phyloP scores from a whole-genome alignment of 2,113 vertebrate genomes.

The Narcine bancroftii region DNA sequence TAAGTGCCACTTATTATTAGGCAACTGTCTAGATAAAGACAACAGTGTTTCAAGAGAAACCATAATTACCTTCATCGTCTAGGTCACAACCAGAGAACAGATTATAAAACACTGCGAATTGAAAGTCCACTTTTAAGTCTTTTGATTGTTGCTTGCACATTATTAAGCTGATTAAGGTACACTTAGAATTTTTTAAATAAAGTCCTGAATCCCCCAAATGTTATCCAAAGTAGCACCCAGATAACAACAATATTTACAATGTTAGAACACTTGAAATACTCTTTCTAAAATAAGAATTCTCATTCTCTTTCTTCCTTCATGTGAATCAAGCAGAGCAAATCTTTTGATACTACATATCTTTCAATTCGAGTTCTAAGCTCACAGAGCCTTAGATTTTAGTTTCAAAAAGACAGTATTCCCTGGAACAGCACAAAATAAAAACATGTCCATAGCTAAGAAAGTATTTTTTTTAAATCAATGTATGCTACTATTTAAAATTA shows the following conservation, averaged over 20 bases:
- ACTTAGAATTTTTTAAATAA: background rate
- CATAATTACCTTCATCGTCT: background rate
- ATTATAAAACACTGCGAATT: background rate
- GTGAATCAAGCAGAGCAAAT: background rate
- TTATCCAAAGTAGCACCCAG: background rate
- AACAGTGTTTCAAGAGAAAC: background rate
- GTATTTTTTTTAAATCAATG: background rate
- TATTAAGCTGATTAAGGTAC: background rate
- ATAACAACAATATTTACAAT: no score
- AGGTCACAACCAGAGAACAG: background rate
- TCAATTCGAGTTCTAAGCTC: background rate
- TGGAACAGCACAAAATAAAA: background rate
- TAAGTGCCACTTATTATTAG: background rate
- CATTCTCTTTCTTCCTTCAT: no score
- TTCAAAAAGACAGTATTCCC: background rate
- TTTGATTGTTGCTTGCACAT: background rate
- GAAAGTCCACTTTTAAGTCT: background rate
- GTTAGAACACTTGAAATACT: no score
- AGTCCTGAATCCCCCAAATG: background rate
- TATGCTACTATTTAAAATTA: background rate
- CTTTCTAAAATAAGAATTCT: no score
- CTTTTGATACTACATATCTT: background rate
- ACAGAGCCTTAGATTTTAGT: background rate
- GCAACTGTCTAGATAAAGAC: background rate
- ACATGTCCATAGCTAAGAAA: background rate